Conservation (phyloP, 2,888 invertebrate species). For the Callyntrura guangdongensis region DNA sequence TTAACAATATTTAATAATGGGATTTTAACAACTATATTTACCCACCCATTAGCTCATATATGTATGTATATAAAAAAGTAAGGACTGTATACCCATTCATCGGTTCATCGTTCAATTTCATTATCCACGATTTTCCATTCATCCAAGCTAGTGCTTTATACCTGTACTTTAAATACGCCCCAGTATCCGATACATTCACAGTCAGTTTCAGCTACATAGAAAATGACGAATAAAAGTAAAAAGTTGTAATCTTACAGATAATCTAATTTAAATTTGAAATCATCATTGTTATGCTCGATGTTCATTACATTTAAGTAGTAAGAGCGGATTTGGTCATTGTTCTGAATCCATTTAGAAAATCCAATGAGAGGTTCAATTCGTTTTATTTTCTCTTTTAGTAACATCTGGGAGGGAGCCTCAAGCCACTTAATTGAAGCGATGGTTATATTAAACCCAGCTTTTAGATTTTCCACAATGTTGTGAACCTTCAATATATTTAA, state of each 20-base stretch:
- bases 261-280: no score
- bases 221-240: not conserved
- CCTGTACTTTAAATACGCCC: constrained; percentile 43
- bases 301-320: constrained; percentile 57
- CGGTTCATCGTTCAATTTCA: constrained; percentile 53
- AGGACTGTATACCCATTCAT: constrained; percentile 14
- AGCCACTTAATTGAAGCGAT: constrained; percentile 62
- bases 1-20: not conserved
- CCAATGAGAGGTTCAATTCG: not conserved
- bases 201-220: not conserved
- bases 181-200: not conserved
- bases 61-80: no score
- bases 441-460: constrained; percentile 1
- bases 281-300: not conserved
- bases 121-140: constrained; percentile 58
- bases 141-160: constrained; percentile 10
- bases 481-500: constrained; percentile 25
- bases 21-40: not conserved
- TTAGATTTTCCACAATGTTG: constrained; percentile 22
- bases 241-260: no score
- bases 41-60: constrained; percentile 23
- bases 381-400: constrained; percentile 26
- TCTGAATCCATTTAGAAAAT: constrained; percentile 38
- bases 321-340: not conserved
- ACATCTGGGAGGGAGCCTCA: not conserved